Evolutionary conservation across 2,797 vertebrate species (phyloP), one percentile per base, ranked within the genome.

Genomic region (Xiphophorus birchmanni): DNA sequence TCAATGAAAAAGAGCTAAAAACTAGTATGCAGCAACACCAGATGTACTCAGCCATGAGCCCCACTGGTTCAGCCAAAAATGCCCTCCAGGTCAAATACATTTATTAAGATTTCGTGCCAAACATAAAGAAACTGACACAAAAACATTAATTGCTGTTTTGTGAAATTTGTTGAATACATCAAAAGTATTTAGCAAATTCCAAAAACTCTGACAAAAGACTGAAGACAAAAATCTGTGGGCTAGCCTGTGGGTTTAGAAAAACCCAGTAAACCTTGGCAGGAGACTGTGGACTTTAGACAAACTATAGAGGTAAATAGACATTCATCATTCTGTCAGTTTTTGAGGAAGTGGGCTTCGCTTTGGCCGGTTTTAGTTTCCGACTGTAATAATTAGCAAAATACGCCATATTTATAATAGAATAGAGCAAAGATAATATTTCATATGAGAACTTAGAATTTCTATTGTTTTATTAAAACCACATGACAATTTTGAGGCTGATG

Each of bases 1-100:
- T 90, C 84, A 90, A 71, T 88, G 84, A 90, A 84, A 91, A 90
- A 84, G 86, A 86, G 87, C 81, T 84, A 91, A 94, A 92, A 85
- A 85, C 89, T 85, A 90, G 82, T 74, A 79, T 81, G 80, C 65
- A 84, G 83, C 78, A 50, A 84, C 82, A 78, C 86, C 84, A 81
- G 75, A 60, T 87, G 77, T 69, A 26, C 73, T 81, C 83, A 76
- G 74, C 18, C 54, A 35, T 73, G 79, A 84, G 87, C 92, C 92
- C 90, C 90, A 91, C 92, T 93, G 92, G 82, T 87, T 88, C 80
- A 81, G 78, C 74, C 86, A 92, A 90, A 54, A 71, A 84, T 80
- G 86, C 82, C 2, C 87, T 80, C 75, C 83, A 60, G 88, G 90
- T 92, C 86, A 86, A 84, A 84, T 83, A 87, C 82, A 87, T 88